These are phyloP conservation scores for Diorhabda sublineata DNA, from an alignment of 1,140 invertebrate species.

Conservation along the genomic window DNA sequence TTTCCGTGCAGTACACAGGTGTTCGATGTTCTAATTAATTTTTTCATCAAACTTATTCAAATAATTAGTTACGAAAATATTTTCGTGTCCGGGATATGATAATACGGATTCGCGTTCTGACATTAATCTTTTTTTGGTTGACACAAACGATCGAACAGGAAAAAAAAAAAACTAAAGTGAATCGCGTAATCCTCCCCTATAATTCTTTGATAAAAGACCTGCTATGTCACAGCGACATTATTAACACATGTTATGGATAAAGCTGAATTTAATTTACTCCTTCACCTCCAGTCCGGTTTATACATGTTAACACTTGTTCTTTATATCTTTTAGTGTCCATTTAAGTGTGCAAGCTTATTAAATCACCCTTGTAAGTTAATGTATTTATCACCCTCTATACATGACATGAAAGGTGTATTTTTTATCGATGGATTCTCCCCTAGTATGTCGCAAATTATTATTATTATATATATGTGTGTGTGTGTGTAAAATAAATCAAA, in stretches of 20 bases:
- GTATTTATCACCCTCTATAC: conserved; percentile 8
- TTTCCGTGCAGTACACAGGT: conserved; percentile 1
- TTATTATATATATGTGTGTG: too few species aligned
- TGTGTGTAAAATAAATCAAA: too few species aligned
- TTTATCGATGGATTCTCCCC: neutral
- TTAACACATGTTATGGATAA: conserved; percentile 39
- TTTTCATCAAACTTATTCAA: neutral
- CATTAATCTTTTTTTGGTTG: too few species aligned
- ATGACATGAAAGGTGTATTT: neutral
- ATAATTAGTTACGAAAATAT: too few species aligned
- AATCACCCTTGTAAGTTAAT: conserved; percentile 11
- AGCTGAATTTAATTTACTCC: conserved; percentile 29
- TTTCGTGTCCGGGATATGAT: too few species aligned
- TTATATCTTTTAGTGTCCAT: conserved; percentile 20
- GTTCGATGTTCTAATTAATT: neutral
- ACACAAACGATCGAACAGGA: conserved; percentile 24
- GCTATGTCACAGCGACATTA: conserved; percentile 33
- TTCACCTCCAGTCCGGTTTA: conserved; percentile 3
- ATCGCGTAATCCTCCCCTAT: conserved; percentile 30
- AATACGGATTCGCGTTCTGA: too few species aligned
- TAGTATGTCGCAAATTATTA: too few species aligned
- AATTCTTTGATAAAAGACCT: conserved; percentile 22
- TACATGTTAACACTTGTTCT: conserved; percentile 19
- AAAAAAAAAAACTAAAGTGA: conserved; percentile 24
- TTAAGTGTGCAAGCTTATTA: conserved; percentile 18